Conservation (phyloP, 2,888 invertebrate genomes). For the Adelognathus sp. region DNA sequence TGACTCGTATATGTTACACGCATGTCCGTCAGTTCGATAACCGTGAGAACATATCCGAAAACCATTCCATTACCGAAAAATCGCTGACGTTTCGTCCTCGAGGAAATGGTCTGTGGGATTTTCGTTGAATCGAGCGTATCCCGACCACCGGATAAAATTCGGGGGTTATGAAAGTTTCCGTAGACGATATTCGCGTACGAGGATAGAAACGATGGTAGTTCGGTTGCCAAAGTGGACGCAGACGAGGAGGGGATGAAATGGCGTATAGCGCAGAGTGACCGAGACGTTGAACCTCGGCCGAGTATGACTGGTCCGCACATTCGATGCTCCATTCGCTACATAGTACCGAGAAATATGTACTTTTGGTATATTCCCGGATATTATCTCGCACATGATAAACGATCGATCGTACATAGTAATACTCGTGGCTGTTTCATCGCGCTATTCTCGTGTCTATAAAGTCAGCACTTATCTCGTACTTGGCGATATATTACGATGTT, state of each 20-base stretch:
- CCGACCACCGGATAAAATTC: conserved; percentile 4
- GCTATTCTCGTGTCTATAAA: conserved; percentile 52
- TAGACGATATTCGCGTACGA: conserved; percentile 21
- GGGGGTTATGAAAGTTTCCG: conserved; percentile 30
- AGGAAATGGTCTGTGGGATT: conserved; percentile 12
- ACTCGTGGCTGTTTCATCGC: conserved; percentile 19
- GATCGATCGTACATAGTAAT: neutral
- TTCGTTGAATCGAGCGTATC: neutral
- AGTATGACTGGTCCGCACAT: conserved; percentile 44
- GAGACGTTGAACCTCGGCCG: conserved; percentile 34
- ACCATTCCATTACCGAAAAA: neutral
- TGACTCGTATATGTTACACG: neutral
- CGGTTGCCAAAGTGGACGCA: conserved; percentile 37
- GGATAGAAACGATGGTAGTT: conserved; percentile 28
- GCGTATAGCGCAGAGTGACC: conserved; percentile 36
- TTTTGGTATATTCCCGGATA: conserved; percentile 48
- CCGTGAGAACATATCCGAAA: too few relatives aligned
- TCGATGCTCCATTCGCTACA: conserved; percentile 41
- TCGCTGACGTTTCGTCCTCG: neutral
- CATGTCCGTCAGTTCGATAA: neutral
- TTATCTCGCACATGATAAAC: conserved; percentile 20
- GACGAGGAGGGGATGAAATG: neutral
- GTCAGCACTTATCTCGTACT: conserved; percentile 32
- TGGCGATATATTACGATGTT: conserved; percentile 32
- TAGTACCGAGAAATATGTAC: conserved; percentile 35